A percentile compares a stretch with the other conserved stretches of the same genome.
Conservation (phyloP, 1,140 invertebrate species). For the Pseudomyrmex flavicornis region DNA sequence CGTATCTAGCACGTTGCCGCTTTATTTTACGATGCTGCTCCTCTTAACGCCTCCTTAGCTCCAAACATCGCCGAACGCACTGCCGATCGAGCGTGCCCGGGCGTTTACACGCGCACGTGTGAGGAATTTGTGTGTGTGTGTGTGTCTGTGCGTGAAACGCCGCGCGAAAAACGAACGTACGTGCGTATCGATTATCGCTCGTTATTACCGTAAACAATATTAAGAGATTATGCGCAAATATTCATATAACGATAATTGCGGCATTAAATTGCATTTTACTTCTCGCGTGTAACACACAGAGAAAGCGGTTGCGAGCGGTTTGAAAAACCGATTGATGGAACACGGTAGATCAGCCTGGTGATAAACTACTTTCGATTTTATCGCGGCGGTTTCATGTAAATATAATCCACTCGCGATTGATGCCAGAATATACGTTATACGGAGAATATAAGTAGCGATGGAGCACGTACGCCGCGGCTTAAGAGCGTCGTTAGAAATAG, state of each 20-base stretch:
- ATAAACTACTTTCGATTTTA: constrained; percentile 39
- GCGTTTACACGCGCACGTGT: constrained; percentile 41
- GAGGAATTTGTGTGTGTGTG: neutral
- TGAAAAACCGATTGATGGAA: constrained; percentile 1
- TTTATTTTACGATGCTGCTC: constrained; percentile 73
- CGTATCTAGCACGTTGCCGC: constrained; percentile 51
- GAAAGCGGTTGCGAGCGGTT: neutral
- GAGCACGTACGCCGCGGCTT: neutral
- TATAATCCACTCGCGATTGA: constrained; percentile 12
- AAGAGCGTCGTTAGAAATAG: constrained; percentile 1
- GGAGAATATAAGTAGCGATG: constrained; percentile 22
- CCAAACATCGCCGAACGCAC: constrained; percentile 57
- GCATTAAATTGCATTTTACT: neutral
- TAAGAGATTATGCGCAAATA: neutral
- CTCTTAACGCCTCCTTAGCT: constrained; percentile 73
- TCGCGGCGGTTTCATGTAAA: neutral
- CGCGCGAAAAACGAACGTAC: constrained; percentile 33
- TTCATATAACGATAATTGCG: neutral
- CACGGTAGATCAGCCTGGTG: neutral
- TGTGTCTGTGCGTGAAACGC: neutral
- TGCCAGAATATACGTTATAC: neutral
- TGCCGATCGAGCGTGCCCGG: constrained; percentile 15
- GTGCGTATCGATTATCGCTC: neutral
- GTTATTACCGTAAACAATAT: neutral
- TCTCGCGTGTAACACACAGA: neutral